Evolutionary conservation across 2,113 vertebrate genomes (phyloP).

Genomic region (Carassius auratus): DNA sequence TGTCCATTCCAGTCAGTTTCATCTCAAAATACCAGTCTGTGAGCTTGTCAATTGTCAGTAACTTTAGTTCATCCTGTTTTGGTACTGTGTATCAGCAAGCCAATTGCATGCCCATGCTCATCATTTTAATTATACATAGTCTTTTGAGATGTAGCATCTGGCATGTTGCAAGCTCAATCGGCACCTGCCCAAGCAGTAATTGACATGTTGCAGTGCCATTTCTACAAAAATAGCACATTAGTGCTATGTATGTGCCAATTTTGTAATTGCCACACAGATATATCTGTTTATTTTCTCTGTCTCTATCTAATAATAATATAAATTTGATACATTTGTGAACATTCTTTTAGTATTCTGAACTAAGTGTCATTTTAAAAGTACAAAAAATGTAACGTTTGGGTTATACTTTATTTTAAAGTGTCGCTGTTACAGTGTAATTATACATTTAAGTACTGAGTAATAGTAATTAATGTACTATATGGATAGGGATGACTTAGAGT

Average conservation of each 20-base stretch:
- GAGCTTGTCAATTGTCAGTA: background rate
- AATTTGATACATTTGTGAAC: background rate
- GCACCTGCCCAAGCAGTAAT: conserved; percentile 5
- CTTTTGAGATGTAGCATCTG: conserved; percentile 31
- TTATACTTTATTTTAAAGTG: no score
- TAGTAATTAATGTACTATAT: no score
- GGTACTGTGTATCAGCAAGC: background rate
- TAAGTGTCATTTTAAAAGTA: background rate
- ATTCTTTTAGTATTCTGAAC: background rate
- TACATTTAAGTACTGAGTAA: no score
- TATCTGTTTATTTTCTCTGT: background rate
- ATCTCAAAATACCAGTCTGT: background rate
- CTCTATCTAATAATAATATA: background rate
- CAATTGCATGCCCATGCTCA: background rate
- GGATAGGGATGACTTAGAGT: no score
- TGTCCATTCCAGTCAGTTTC: background rate
- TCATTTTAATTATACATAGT: conserved; percentile 24
- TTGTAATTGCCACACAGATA: background rate
- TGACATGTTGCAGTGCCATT: conserved; percentile 9
- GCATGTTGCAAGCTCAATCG: background rate
- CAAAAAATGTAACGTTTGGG: background rate
- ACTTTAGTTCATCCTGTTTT: background rate
- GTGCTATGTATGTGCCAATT: background rate
- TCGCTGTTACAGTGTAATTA: no score
- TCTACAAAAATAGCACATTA: background rate